Evolutionary conservation across 2,888 invertebrate species (phyloP), one percentile per base, ranked within the genome.

Genomic region (Anaspis maculata): DNA sequence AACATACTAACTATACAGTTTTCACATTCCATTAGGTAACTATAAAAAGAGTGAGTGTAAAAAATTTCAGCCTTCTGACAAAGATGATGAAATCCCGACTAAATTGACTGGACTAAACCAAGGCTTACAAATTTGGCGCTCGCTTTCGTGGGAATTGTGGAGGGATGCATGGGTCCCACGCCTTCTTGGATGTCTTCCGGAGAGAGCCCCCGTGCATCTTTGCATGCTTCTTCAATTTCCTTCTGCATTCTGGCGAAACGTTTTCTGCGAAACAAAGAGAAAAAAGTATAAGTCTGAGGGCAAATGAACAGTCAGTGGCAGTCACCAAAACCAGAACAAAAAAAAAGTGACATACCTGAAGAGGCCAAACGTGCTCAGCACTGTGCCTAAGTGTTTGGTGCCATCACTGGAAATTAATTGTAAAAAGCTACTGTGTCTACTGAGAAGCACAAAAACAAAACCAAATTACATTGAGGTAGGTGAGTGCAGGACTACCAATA

Each of bases 151-250:
- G 87, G 87, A 37, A 86, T 67, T 2, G 57, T 45, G n/a, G 63
- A 59, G 23, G 57, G 51, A 24, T 46, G 54, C 14, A 54, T 39
- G 3, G 59, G 53, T 7, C 59, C 62, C 24, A 41, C 54, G 34
- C 67, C 68, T 51, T 74, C 73, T 45, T 66, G 67, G 31, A 68
- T 47, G 43, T 68, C 69, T 13, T 68, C 65, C 27, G 69, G 62
- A 43, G 71, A 70, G 23, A 71, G 64, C 36, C 70, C 68, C 46
- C 76, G 70, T 13, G 72, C 72, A 44, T 86, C 85, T 57, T 82
- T 83, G 44, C 88, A 89, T 12, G 94, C 94, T 58, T 94, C 94
- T 66, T 90, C 90, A 27, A 96, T 67, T 55, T 95, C 92, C 61
- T 85, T 83, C 57, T 87, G 83, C 61, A 95, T 74, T 66, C 83